Evolutionary conservation across 2,113 vertebrate genomes (phyloP).

Genomic region (Puma concolor): DNA sequence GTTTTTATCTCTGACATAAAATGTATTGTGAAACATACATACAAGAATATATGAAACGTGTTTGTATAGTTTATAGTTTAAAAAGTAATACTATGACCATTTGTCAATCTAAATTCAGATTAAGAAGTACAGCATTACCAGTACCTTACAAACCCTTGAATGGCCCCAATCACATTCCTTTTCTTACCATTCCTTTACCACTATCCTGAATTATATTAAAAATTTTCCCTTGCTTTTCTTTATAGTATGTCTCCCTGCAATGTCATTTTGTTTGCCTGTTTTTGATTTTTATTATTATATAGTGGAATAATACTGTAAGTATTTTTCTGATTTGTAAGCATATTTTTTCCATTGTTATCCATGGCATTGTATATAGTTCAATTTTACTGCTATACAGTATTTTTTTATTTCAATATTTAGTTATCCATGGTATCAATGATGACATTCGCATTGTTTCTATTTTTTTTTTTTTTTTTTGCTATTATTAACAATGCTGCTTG

Average conservation of each 20-base stretch:
- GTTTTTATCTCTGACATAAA: conserved; percentile 27
- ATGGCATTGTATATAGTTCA: neutral
- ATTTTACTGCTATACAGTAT: neutral
- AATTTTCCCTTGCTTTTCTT: neutral
- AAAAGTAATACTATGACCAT: neutral
- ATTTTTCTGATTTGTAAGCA: neutral
- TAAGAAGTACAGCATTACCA: neutral
- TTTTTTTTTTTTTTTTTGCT: neutral
- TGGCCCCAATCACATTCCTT: neutral
- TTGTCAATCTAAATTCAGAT: neutral
- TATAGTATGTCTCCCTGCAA: neutral
- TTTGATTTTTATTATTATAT: neutral
- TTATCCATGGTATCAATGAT: neutral
- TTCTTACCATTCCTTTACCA: neutral
- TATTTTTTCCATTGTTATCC: neutral
- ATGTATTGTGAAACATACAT: neutral
- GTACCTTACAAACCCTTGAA: neutral
- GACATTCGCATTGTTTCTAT: neutral
- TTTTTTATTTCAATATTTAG: neutral
- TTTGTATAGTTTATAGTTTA: neutral
- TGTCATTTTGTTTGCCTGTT: neutral
- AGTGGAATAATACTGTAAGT: neutral
- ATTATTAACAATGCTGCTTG: neutral
- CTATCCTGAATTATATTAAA: neutral
- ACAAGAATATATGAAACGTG: neutral